Conservation (phyloP, 2,113 vertebrate species). For the Sinosuthora webbiana region DNA sequence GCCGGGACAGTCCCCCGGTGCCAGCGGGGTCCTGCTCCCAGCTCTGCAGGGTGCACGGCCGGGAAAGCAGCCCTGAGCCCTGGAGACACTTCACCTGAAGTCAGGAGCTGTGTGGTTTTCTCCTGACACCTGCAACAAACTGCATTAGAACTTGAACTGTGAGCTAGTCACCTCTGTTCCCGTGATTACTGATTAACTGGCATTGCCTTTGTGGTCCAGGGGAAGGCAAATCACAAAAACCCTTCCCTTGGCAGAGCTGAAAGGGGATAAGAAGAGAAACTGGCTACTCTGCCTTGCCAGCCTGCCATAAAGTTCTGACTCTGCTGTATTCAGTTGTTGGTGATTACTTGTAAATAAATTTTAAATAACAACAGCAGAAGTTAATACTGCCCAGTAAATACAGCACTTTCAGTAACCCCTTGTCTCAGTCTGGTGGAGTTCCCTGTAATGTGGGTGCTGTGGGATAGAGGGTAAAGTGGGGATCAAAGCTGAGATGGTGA, state of each 20-base stretch:
- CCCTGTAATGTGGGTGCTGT: fast-evolving
- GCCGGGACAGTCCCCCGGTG: background rate
- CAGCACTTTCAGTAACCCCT: background rate
- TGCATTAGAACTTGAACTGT: fast-evolving
- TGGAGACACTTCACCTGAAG: fast-evolving
- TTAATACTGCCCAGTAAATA: background rate
- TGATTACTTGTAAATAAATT: background rate
- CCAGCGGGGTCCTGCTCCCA: fast-evolving
- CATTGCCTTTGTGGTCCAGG: background rate
- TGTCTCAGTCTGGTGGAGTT: background rate
- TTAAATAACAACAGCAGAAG: background rate
- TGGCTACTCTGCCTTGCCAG: background rate
- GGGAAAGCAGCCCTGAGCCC: background rate
- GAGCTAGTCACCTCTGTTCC: background rate
- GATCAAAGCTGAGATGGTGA: background rate
- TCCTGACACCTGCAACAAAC: fast-evolving
- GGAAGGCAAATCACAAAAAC: background rate
- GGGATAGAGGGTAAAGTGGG: fast-evolving
- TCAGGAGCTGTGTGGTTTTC: background rate
- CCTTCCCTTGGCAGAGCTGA: background rate
- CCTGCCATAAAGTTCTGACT: background rate
- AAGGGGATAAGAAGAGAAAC: background rate
- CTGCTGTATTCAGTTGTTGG: background rate
- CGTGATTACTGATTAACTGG: background rate
- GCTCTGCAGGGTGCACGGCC: fast-evolving